A percentile compares a stretch with the other conserved stretches of the same genome.
Evolutionary conservation across 2,888 invertebrate genomes (phyloP).

Genomic region (Microctonus brassicae): DNA sequence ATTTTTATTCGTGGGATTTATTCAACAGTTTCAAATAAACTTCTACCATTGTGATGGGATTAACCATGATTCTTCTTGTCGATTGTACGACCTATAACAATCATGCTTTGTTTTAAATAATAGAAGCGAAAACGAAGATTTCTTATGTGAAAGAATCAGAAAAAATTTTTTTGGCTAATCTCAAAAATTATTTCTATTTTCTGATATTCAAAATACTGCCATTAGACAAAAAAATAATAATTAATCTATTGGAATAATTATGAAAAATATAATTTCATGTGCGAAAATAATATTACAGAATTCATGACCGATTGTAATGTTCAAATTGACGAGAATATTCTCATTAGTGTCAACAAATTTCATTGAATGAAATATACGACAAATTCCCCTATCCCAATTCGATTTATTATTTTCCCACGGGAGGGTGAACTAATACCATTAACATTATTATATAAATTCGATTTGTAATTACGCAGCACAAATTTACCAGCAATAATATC

Average conservation of each 20-base stretch:
- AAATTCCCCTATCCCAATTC: neutral
- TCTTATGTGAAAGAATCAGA: no score
- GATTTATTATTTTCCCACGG: neutral
- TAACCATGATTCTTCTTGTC: no score
- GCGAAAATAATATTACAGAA: neutral
- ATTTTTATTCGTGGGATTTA: neutral
- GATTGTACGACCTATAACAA: no score
- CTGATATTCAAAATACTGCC: neutral
- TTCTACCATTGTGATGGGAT: no score
- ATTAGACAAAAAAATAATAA: neutral
- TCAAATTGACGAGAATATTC: neutral
- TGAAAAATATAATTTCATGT: neutral
- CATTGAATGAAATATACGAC: neutral
- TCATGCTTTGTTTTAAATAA: no score
- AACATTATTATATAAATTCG: neutral
- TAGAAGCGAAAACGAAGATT: no score
- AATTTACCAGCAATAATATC: neutral
- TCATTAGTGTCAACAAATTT: neutral
- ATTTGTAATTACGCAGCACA: neutral
- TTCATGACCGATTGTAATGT: neutral
- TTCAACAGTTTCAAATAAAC: no score
- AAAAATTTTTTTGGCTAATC: no score
- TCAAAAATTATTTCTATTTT: neutral
- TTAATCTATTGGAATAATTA: neutral
- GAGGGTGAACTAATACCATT: neutral